Conservation (phyloP, 2,113 vertebrate species). For the Monarcha castaneiventris region DNA sequence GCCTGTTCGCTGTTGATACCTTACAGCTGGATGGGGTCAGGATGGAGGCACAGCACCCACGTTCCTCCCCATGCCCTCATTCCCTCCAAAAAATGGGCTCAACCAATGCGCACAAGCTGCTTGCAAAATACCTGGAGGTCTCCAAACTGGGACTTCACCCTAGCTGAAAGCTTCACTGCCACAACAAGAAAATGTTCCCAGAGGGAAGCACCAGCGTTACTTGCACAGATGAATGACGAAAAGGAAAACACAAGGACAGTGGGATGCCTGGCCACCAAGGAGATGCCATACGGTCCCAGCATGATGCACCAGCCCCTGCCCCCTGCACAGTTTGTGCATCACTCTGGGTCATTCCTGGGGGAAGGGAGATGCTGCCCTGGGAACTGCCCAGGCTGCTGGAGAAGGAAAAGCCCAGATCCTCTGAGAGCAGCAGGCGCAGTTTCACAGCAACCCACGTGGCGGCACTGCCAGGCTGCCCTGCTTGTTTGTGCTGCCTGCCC, state of each 20-base stretch:
- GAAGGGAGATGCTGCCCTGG: fast-evolving
- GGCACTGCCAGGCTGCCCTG: conserved; percentile 32
- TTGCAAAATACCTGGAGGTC: not conserved
- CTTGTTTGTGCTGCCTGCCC: not conserved
- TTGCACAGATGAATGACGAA: not conserved
- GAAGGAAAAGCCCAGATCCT: not conserved
- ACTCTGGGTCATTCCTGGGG: not conserved
- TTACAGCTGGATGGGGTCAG: not conserved
- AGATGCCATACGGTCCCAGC: fast-evolving
- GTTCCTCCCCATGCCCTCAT: fast-evolving
- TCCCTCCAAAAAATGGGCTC: not conserved
- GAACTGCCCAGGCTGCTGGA: not conserved
- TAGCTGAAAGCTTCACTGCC: not conserved
- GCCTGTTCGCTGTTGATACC: not conserved
- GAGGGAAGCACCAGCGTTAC: not conserved
- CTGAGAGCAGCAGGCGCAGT: not conserved
- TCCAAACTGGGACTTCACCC: not conserved
- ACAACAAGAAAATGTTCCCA: not conserved
- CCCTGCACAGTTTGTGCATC: not conserved
- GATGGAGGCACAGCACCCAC: not conserved
- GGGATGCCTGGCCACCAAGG: not conserved
- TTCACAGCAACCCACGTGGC: not conserved
- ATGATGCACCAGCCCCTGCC: not conserved
- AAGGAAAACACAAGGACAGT: not conserved
- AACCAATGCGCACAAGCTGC: not conserved